Conservation (phyloP, 2,113 vertebrate genomes). For the Trematomus loennbergii region DNA sequence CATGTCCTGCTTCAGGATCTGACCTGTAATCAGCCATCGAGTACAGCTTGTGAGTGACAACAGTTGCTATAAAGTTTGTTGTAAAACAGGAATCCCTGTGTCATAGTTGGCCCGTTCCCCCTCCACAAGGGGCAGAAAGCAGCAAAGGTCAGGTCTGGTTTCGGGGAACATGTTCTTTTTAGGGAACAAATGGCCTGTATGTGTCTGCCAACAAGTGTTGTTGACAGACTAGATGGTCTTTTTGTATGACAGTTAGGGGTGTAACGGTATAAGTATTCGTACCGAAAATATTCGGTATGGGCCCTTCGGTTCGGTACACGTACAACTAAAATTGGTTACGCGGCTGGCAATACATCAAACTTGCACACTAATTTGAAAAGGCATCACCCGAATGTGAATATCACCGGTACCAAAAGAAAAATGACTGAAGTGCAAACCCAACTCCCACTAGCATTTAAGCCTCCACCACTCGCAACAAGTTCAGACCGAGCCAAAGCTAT, state of each 20-base stretch:
- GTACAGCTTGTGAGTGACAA: background rate
- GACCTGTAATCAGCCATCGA: conserved; percentile 31
- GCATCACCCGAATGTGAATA: too few species aligned
- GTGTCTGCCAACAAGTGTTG: background rate
- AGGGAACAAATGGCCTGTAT: background rate
- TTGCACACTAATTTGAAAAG: too few species aligned
- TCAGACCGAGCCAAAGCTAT: too few species aligned
- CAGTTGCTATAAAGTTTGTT: conserved; percentile 38
- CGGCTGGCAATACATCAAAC: too few species aligned
- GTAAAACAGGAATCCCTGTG: conserved; percentile 31
- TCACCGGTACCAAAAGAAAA: too few species aligned
- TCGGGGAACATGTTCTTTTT: conserved; percentile 12
- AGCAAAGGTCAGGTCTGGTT: background rate
- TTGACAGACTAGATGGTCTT: background rate
- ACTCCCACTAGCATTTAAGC: too few species aligned
- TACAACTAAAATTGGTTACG: too few species aligned
- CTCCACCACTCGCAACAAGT: too few species aligned
- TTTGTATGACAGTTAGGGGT: background rate
- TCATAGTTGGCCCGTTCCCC: background rate
- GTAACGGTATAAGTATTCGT: too few species aligned
- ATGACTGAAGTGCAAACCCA: too few species aligned
- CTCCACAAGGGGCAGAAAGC: background rate
- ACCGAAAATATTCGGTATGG: too few species aligned
- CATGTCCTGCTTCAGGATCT: background rate
- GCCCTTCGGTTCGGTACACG: too few species aligned